Conservation (phyloP, 2,888 invertebrate genomes). For the Rhodophaea formosa region DNA sequence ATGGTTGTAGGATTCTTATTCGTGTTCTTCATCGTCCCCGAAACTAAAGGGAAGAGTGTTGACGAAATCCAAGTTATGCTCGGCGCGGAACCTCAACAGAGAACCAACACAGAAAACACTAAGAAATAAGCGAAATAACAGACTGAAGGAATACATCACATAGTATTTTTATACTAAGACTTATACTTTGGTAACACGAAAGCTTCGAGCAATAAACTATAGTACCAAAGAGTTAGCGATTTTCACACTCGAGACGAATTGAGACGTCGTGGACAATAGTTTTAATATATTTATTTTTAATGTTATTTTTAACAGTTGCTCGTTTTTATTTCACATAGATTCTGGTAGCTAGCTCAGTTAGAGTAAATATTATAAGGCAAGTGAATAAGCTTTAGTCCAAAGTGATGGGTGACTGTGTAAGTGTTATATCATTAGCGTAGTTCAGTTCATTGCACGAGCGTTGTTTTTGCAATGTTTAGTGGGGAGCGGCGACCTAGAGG, state of each 20-base stretch:
- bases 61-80: slow-evolving; percentile 83
- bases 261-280: slow-evolving; percentile 8
- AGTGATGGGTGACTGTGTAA: not conserved
- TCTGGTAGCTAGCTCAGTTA: slow-evolving; percentile 8
- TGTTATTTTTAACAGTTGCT: slow-evolving; percentile 10
- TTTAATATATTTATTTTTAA: slow-evolving; percentile 15
- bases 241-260: slow-evolving; percentile 22
- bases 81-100: slow-evolving; percentile 53
- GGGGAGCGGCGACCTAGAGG: not conserved
- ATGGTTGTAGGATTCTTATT: slow-evolving; percentile 85
- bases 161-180: slow-evolving; percentile 50
- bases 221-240: slow-evolving; percentile 25
- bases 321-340: slow-evolving; percentile 4
- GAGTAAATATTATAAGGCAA: slow-evolving; percentile 3
- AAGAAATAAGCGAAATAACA: slow-evolving; percentile 56
- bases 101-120: slow-evolving; percentile 39
- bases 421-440: slow-evolving; percentile 3
- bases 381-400: slow-evolving; percentile 17
- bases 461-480: not conserved
- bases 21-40: slow-evolving; percentile 84
- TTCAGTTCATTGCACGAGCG: not conserved
- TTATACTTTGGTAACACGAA: slow-evolving; percentile 29
- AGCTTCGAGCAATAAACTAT: slow-evolving; percentile 21
- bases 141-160: slow-evolving; percentile 47
- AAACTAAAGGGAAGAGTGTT: slow-evolving; percentile 86